phyloP scores from a whole-genome alignment of 2,888 invertebrate species.

The Sylvicola cinctus region DNA sequence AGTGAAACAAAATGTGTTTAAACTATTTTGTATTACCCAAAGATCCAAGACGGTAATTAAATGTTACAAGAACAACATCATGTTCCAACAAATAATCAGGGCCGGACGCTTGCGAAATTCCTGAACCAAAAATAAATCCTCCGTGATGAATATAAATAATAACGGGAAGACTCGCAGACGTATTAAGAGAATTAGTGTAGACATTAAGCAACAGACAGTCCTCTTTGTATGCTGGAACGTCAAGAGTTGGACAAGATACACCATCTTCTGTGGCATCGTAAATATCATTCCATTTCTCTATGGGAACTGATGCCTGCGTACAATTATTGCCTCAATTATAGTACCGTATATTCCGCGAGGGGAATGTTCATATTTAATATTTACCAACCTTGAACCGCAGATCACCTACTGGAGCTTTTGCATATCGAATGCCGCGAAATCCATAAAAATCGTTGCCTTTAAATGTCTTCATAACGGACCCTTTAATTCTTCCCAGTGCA shows the following conservation, averaged over 20 bases:
- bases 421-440: conserved; percentile 23
- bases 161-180: conserved; percentile 28
- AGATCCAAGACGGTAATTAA: conserved; percentile 36
- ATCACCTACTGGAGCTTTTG: conserved; percentile 18
- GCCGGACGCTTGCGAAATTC: conserved; percentile 26
- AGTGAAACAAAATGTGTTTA: too few species aligned
- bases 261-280: conserved; percentile 36
- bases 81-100: conserved; percentile 42
- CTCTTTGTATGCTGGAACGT: conserved; percentile 22
- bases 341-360: too few species aligned
- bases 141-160: conserved; percentile 47
- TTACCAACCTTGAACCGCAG: too few species aligned
- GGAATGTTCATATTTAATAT: too few species aligned
- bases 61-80: conserved; percentile 40
- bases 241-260: conserved; percentile 31
- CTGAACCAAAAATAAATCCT: conserved; percentile 38
- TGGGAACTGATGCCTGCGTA: conserved; percentile 30
- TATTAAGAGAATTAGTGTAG: conserved; percentile 23
- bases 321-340: too few species aligned
- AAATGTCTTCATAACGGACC: too few species aligned
- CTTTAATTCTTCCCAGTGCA: too few species aligned
- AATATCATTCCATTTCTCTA: conserved; percentile 26
- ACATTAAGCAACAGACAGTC: conserved; percentile 37
- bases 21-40: too few species aligned
- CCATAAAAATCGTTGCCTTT: too few species aligned